Evolutionary conservation across 2,797 vertebrate species (phyloP).

Genomic region (Natrix natrix): DNA sequence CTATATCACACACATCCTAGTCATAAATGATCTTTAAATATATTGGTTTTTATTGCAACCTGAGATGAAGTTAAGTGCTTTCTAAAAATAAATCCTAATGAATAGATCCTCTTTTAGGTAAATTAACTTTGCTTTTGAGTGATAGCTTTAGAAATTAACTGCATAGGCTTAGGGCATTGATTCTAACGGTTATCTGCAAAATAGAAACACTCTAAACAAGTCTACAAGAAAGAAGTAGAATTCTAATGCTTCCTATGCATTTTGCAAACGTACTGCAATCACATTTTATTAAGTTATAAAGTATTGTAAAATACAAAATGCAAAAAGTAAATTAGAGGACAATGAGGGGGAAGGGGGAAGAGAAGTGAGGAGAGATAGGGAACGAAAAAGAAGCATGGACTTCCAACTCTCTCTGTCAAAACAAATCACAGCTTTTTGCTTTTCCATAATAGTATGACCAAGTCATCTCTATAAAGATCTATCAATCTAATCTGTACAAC

Average conservation of each 20-base stretch:
- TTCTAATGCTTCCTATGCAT: not conserved
- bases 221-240: constrained; percentile 28
- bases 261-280: constrained; percentile 14
- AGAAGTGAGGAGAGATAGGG: too few species aligned
- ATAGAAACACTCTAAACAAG: not conserved
- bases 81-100: constrained; percentile 59
- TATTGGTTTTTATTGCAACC: constrained; percentile 60
- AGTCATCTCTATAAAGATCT: too few species aligned
- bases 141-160: constrained; percentile 42
- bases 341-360: too few species aligned
- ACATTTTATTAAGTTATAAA: too few species aligned
- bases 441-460: too few species aligned
- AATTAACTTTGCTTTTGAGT: constrained; percentile 59
- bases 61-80: constrained; percentile 50
- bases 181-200: constrained; percentile 20
- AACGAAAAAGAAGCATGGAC: too few species aligned
- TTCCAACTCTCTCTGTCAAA: too few species aligned
- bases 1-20: constrained; percentile 26
- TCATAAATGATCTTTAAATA: constrained; percentile 58
- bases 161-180: constrained; percentile 38
- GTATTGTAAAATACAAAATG: too few species aligned
- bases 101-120: constrained; percentile 58
- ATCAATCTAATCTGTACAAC: too few species aligned
- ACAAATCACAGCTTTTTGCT: too few species aligned
- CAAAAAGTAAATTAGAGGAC: too few species aligned